These are phyloP conservation scores for Lydus trimaculatus DNA, from an alignment of 2,888 invertebrate species.

Conservation along the genomic window DNA sequence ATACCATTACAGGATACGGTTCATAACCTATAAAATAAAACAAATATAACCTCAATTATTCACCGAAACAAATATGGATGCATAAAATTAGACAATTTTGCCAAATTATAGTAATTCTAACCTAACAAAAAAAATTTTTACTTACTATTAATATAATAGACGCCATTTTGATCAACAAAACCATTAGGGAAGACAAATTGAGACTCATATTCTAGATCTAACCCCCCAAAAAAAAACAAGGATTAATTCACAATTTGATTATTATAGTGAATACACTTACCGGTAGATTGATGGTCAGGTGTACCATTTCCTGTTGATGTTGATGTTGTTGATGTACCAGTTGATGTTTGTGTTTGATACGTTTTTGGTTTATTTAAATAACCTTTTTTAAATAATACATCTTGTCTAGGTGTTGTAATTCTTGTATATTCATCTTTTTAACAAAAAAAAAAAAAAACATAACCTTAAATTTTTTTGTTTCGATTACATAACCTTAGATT, in stretches of 20 bases:
- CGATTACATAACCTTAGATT: background rate
- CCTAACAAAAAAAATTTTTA: constrained; percentile 22
- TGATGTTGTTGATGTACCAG: constrained; percentile 56
- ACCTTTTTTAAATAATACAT: constrained; percentile 74
- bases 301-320: constrained; percentile 60
- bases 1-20: constrained; percentile 58
- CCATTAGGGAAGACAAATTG: constrained; percentile 61
- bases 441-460: constrained; percentile 35
- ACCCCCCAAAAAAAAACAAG: no score
- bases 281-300: constrained; percentile 60
- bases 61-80: no score
- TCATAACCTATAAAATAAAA: constrained; percentile 52
- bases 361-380: constrained; percentile 68
- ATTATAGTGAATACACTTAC: constrained; percentile 45
- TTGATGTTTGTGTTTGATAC: constrained; percentile 57
- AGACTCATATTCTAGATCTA: constrained; percentile 60
- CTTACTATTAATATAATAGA: constrained; percentile 63
- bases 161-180: constrained; percentile 63
- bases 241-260: no score
- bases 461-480: background rate
- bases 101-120: background rate
- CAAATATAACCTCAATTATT: background rate
- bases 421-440: constrained; percentile 74
- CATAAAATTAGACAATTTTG: background rate
- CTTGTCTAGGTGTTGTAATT: constrained; percentile 74